Evolutionary conservation across 2,113 vertebrate genomes (phyloP).

Genomic region (Phrynocephalus versicolor): DNA sequence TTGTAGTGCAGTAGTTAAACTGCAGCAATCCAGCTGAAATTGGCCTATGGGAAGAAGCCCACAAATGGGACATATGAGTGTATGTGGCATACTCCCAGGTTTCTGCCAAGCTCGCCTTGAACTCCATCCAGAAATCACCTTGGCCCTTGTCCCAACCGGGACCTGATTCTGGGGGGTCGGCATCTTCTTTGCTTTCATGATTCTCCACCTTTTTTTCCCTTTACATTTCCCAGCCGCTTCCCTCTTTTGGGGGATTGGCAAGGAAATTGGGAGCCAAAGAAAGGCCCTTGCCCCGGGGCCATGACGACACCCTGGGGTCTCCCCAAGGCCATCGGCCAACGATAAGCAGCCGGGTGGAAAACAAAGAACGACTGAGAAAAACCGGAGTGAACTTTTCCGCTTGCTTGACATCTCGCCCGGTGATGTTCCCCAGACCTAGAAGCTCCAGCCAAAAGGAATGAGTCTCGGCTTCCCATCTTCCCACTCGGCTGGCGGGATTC

Average conservation of each 20-base stretch:
- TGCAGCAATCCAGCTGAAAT: too few relatives aligned
- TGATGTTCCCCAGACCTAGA: constrained; percentile 68
- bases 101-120: background rate
- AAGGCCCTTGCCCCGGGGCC: constrained; percentile 47
- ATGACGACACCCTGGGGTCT: constrained; percentile 7
- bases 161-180: accelerated
- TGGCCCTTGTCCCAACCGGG: background rate
- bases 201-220: background rate
- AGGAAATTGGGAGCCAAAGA: background rate
- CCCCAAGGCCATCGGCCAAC: constrained; percentile 43
- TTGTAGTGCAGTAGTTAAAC: too few relatives aligned
- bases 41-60: background rate
- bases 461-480: constrained; percentile 46
- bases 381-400: constrained; percentile 46
- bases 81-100: background rate
- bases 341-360: constrained; percentile 60
- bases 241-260: accelerated
- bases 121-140: background rate
- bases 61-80: background rate
- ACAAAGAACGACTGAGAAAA: constrained; percentile 43
- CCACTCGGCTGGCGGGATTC: background rate
- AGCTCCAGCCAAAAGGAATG: constrained; percentile 72
- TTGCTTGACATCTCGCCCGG: constrained; percentile 62
- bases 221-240: accelerated
- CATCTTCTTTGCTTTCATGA: background rate